A percentile compares a stretch with the other conserved stretches of the same genome.
phyloP scores from a whole-genome alignment of 2,113 vertebrate genomes.

The Microcebus tavaratra region DNA sequence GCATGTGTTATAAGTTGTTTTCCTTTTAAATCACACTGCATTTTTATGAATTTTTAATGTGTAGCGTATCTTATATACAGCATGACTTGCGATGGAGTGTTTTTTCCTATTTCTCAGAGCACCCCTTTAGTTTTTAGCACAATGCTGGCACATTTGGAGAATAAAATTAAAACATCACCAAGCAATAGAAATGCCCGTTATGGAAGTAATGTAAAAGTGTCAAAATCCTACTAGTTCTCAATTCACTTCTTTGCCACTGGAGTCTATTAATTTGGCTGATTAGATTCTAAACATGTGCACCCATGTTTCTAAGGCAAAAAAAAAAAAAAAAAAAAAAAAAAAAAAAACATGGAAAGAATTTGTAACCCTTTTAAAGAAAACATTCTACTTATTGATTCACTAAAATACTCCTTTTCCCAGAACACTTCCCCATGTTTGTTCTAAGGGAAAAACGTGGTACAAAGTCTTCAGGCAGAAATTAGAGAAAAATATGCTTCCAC shows the following conservation, averaged over 20 bases:
- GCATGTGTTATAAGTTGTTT: neutral
- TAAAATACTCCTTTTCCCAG: constrained; percentile 80
- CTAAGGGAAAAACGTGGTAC: constrained; percentile 71
- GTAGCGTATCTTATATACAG: neutral
- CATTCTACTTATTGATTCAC: constrained; percentile 82
- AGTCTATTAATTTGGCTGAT: constrained; percentile 79
- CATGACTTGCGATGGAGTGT: neutral
- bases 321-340: constrained; percentile 74
- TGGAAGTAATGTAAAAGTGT: constrained; percentile 5
- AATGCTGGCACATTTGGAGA: neutral
- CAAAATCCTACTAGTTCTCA: constrained; percentile 51
- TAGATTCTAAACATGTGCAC: constrained; percentile 79
- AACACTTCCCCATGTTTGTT: constrained; percentile 79
- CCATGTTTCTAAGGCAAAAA: constrained; percentile 72
- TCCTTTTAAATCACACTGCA: neutral
- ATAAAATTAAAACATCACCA: constrained; percentile 40
- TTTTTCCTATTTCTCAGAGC: neutral
- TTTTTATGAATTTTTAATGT: neutral
- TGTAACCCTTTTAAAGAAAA: constrained; percentile 81
- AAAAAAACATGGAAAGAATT: constrained; percentile 77
- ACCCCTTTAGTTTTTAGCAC: neutral
- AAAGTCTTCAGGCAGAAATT: constrained; percentile 82
- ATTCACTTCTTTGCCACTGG: constrained; percentile 61
- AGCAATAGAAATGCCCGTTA: neutral
- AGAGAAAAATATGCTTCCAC: constrained; percentile 75